Conservation (phyloP, 2,113 vertebrate species). For the Ctenodactylus gundi region DNA sequence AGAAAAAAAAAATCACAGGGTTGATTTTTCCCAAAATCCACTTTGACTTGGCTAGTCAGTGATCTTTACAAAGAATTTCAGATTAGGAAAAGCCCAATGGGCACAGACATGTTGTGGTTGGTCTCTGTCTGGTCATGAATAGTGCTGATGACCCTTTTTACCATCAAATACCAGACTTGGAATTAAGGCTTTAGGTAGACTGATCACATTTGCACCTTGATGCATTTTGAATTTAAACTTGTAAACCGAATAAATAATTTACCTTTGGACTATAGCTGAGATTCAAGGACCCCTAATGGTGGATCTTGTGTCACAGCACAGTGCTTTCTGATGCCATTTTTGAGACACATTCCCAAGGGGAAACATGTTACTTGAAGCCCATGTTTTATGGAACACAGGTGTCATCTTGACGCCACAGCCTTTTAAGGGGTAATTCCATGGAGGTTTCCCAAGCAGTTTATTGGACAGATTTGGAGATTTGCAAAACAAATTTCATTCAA, state of each 20-base stretch:
- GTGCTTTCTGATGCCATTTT: background rate
- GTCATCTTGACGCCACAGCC: conserved; percentile 25
- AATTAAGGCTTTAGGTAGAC: background rate
- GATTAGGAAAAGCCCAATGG: background rate
- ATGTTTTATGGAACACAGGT: conserved; percentile 56
- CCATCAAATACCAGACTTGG: background rate
- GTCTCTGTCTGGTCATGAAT: background rate
- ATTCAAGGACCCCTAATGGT: background rate
- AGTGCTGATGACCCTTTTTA: background rate
- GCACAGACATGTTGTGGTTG: background rate
- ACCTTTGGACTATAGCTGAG: background rate
- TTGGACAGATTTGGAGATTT: conserved; percentile 68
- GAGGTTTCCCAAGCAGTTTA: conserved; percentile 59
- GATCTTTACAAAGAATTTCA: background rate
- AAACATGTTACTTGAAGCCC: background rate
- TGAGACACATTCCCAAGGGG: conserved; percentile 23
- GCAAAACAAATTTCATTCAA: conserved; percentile 67
- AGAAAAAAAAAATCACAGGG: background rate
- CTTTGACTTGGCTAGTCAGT: background rate
- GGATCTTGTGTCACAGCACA: background rate
- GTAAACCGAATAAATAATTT: background rate
- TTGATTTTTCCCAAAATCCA: background rate
- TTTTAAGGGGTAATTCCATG: conserved; percentile 46
- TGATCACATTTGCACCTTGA: background rate
- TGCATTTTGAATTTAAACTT: background rate